phyloP scores from a whole-genome alignment of 2,113 vertebrate species.

The Microcebus ravelobensis region DNA sequence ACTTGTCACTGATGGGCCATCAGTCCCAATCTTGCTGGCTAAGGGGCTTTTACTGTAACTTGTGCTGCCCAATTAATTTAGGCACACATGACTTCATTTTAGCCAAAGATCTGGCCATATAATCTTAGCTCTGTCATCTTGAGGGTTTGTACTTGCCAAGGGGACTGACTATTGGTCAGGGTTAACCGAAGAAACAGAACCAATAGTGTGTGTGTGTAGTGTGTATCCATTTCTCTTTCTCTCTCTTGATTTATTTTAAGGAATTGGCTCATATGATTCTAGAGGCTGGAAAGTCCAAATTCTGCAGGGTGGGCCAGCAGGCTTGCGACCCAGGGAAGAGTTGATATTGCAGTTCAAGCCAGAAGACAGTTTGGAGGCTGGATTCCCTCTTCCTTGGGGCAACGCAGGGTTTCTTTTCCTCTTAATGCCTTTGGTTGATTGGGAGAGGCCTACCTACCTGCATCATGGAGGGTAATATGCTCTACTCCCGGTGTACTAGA shows the following conservation, averaged over 20 bases:
- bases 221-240: background rate
- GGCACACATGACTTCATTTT: background rate
- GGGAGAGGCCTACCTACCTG: no score
- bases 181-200: background rate
- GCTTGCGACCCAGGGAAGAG: background rate
- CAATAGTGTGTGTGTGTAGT: background rate
- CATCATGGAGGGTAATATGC: background rate
- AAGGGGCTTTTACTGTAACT: background rate
- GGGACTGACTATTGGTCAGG: background rate
- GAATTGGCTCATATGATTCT: background rate
- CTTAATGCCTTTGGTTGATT: background rate
- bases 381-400: background rate
- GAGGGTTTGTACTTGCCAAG: background rate
- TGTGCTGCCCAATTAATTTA: no score
- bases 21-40: background rate
- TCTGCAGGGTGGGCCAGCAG: background rate
- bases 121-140: background rate
- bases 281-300: background rate
- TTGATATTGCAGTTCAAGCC: background rate
- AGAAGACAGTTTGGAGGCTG: background rate
- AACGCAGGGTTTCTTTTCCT: no score
- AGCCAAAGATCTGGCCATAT: background rate
- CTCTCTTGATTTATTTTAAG: background rate
- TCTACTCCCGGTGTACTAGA: background rate
- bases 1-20: background rate